phyloP scores from a whole-genome alignment of 1,140 invertebrate species.

The Plectrocnemia conspersa region DNA sequence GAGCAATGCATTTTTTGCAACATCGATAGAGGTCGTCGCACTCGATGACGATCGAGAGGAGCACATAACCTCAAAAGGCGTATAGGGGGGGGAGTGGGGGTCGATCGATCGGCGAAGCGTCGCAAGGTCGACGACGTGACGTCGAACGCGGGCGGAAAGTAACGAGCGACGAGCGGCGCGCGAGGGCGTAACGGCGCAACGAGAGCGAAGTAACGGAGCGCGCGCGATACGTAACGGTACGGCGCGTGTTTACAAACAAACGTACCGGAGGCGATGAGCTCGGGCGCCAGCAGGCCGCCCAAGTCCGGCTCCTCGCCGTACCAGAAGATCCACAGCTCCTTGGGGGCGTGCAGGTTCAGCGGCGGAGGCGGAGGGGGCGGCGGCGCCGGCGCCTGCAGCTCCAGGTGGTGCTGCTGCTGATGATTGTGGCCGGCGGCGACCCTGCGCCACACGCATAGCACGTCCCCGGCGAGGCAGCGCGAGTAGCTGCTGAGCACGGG shows the following conservation, averaged over 20 bases:
- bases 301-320: constrained; percentile 96
- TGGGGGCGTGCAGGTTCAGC: constrained; percentile 72
- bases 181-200: no score
- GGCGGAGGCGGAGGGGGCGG: constrained; percentile 58
- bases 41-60: not conserved
- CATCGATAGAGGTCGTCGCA: not conserved
- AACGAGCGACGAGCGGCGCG: no score
- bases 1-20: no score
- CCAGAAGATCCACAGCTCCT: constrained; percentile 99
- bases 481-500: constrained; percentile 90
- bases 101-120: no score
- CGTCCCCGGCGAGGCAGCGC: constrained; percentile 88
- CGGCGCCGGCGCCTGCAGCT: constrained; percentile 52
- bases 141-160: no score
- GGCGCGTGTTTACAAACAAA: constrained; percentile 35
- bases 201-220: no score
- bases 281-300: constrained; percentile 71
- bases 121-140: no score
- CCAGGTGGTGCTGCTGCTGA: constrained; percentile 52
- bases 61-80: not conserved
- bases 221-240: no score
- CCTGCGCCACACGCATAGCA: constrained; percentile 93
- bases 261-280: constrained; percentile 73
- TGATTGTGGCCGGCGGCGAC: constrained; percentile 56
- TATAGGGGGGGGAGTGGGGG: not conserved